Percentiles rank a stretch among this genome's conserved stretches.
phyloP scores from a whole-genome alignment of 2,113 vertebrate species.

The Crypturellus undulatus region DNA sequence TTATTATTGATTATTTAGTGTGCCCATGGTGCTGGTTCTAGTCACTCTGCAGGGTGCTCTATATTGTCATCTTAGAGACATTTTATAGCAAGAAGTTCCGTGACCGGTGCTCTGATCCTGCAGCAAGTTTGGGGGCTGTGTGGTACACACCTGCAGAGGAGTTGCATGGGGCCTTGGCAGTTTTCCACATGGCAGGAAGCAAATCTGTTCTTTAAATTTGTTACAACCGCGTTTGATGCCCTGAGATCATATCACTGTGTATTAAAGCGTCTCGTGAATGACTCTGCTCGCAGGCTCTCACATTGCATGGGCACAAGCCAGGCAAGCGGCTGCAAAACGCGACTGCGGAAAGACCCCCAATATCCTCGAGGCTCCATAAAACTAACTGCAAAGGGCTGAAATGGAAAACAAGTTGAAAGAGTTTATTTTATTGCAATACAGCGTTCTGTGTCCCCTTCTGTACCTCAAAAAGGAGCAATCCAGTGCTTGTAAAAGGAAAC shows the following conservation, averaged over 20 bases:
- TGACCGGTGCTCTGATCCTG: accelerated
- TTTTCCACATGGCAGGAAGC: not conserved
- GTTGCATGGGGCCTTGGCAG: accelerated
- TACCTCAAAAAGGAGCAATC: not conserved
- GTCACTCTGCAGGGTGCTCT: not conserved
- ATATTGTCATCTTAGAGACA: not conserved
- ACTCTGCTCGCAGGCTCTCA: not conserved
- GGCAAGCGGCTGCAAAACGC: not conserved
- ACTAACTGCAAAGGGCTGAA: not conserved
- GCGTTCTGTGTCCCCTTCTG: not conserved
- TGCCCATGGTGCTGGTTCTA: not conserved
- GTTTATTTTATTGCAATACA: not conserved
- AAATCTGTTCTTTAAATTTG: not conserved
- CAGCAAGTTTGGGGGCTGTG: not conserved
- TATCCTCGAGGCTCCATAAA: not conserved
- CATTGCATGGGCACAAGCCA: not conserved
- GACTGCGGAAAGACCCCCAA: not conserved
- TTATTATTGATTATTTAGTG: not conserved
- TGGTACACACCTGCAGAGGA: not conserved
- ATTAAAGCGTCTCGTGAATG: not conserved
- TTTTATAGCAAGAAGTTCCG: not conserved
- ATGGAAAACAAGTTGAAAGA: constrained; percentile 2
- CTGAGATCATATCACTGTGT: not conserved
- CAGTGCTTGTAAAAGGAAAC: not conserved
- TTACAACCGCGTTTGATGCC: not conserved